Evolutionary conservation across 2,113 vertebrate species (phyloP), one percentile per base, ranked within the genome.

Genomic region (Craseonycteris thonglongyai): DNA sequence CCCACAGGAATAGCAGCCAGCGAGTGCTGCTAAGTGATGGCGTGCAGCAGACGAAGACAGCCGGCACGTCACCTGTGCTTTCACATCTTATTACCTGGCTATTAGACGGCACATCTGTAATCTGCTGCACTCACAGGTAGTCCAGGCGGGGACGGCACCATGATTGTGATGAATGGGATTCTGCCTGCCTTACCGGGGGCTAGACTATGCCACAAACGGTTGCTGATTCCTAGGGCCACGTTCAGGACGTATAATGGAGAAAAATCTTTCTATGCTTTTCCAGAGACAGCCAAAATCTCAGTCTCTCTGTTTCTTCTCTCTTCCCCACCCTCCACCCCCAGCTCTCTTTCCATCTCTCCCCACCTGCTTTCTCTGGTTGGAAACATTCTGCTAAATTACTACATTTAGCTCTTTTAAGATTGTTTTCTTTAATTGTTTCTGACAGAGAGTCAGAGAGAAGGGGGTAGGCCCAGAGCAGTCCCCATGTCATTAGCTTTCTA

Each of bases 361-460:
- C 18, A 11, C 49, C 13, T 49, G 12, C 47, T 47, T 12, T 47
- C 47, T 47, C 12, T 47, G 51, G 63, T 95, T 97, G 58, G 81
- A 71, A 92, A 86, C 92, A 88, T 35, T 96, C 72, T 83, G 83
- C 90, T 97, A 96, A 96, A 95, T 97, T 97, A 94, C 58, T 84
- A 71, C 94, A 94, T 97, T 98, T 97, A 97, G 95, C 88, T 97
- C 92, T 97, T 84, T n/a, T n/a, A n/a, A n/a, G n/a, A n/a, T n/a
- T n/a, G n/a, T n/a, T n/a, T n/a, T n/a, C n/a, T n/a, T n/a, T n/a
- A n/a, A n/a, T n/a, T n/a, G n/a, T n/a, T n/a, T n/a, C n/a, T n/a
- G n/a, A n/a, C n/a, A n/a, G n/a, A n/a, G n/a, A n/a, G n/a, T n/a
- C n/a, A n/a, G n/a, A n/a, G n/a, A n/a, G n/a, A n/a, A n/a, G n/a